Percentiles rank a stretch among this genome's conserved stretches.
These are phyloP conservation scores for Pomatorhinus ruficollis DNA, from an alignment of 2,113 vertebrate genomes.

Conservation along the genomic window DNA sequence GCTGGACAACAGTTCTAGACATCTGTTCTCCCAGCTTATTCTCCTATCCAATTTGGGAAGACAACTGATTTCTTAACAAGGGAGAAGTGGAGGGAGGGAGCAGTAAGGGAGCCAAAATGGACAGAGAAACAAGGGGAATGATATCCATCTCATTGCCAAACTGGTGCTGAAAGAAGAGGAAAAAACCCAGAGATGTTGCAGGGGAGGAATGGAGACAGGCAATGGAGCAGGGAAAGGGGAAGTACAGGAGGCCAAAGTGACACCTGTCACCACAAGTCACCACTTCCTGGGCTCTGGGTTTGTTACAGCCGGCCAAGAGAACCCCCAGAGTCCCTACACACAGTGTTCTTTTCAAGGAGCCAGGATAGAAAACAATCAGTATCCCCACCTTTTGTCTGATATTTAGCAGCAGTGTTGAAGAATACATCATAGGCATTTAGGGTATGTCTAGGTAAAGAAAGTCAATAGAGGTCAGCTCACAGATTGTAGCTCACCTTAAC, in stretches of 20 bases:
- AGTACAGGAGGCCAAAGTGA: conserved; percentile 27
- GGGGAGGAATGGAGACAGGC: conserved; percentile 40
- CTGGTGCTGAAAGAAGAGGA: conserved; percentile 58
- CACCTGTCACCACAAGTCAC: conserved; percentile 41
- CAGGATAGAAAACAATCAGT: conserved; percentile 64
- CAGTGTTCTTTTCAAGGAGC: conserved; percentile 57
- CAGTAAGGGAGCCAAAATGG: conserved; percentile 35
- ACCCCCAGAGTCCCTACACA: conserved; percentile 37
- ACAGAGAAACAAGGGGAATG: conserved; percentile 36
- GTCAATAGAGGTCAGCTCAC: conserved; percentile 66
- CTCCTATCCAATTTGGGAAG: background rate
- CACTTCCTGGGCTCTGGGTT: conserved; percentile 53
- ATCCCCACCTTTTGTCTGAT: conserved; percentile 68
- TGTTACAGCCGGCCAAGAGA: conserved; percentile 4
- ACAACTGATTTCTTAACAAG: background rate
- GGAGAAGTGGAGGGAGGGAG: conserved; percentile 50
- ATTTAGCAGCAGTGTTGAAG: conserved; percentile 70
- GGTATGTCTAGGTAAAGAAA: conserved; percentile 70
- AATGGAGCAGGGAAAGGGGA: conserved; percentile 6
- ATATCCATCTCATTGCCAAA: conserved; percentile 53
- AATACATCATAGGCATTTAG: conserved; percentile 69
- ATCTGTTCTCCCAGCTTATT: background rate
- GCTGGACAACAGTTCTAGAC: background rate
- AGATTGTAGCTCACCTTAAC: conserved; percentile 65
- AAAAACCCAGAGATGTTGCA: conserved; percentile 30